A percentile compares a stretch with the other conserved stretches of the same genome.
Conservation (phyloP, 2,888 invertebrate species). For the Dendrolimus pini region DNA sequence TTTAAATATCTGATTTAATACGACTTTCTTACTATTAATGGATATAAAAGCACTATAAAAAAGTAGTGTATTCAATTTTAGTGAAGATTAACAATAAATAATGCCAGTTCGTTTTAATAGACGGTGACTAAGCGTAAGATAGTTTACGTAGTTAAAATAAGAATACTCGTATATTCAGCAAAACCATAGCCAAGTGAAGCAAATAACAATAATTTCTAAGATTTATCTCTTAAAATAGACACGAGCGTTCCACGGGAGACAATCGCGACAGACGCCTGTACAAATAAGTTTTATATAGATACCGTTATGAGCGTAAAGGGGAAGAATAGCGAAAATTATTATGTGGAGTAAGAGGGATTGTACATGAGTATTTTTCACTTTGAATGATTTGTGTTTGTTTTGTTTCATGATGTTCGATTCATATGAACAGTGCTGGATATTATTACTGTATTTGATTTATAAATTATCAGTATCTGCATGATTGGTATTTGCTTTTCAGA, state of each 20-base stretch:
- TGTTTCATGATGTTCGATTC: no score
- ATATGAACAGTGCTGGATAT: no score
- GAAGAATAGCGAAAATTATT: constrained; percentile 20
- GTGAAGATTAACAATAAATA: no score
- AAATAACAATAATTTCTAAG: constrained; percentile 16
- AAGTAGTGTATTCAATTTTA: no score
- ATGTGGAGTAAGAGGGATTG: not conserved
- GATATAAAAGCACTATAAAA: no score
- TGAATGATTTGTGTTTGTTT: no score
- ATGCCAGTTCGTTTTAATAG: not conserved
- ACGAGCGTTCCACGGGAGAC: constrained; percentile 19
- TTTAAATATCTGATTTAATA: no score
- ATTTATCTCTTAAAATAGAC: constrained; percentile 29
- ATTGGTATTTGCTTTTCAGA: no score
- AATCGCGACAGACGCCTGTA: constrained; percentile 30
- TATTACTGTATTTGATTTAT: no score
- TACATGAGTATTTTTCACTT: no score
- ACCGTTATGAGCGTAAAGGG: constrained; percentile 24
- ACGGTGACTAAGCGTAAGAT: not conserved
- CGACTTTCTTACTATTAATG: no score
- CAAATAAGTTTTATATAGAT: constrained; percentile 35
- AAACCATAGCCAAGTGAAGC: constrained; percentile 2
- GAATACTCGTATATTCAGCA: not conserved
- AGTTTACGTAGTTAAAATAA: not conserved
- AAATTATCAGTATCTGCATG: no score